phyloP scores from a whole-genome alignment of 1,140 invertebrate species.

The Prorops nasuta region DNA sequence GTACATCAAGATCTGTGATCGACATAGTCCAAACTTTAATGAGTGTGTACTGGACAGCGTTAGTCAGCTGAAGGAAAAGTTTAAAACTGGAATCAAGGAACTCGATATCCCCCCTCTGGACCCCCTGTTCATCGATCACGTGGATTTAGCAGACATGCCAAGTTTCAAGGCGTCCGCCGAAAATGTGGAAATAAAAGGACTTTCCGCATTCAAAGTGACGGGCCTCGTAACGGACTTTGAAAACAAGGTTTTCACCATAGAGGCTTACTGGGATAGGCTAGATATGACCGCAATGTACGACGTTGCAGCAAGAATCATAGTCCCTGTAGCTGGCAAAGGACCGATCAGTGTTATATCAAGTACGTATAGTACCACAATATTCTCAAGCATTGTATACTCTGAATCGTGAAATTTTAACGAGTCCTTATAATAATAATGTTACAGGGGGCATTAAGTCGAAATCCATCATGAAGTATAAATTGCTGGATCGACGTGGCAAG shows the following conservation, averaged over 20 bases:
- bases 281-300: slow-evolving; percentile 60
- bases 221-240: slow-evolving; percentile 57
- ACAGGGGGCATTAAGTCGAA: slow-evolving; percentile 28
- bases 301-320: slow-evolving; percentile 58
- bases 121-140: slow-evolving; percentile 59
- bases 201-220: slow-evolving; percentile 55
- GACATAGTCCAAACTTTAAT: slow-evolving; percentile 61
- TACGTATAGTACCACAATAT: slow-evolving; percentile 13
- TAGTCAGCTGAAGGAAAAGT: slow-evolving; percentile 51
- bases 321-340: slow-evolving; percentile 37
- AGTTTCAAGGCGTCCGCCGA: slow-evolving; percentile 52
- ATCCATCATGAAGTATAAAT: slow-evolving; percentile 18
- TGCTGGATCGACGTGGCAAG: slow-evolving; percentile 22
- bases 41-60: slow-evolving; percentile 62
- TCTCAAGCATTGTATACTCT: too few species aligned
- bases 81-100: slow-evolving; percentile 63
- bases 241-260: slow-evolving; percentile 49
- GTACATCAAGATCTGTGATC: slow-evolving; percentile 66
- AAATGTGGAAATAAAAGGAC: slow-evolving; percentile 57
- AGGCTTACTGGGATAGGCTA: slow-evolving; percentile 51
- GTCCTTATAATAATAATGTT: too few species aligned
- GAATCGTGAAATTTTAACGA: neutral
- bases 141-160: slow-evolving; percentile 43
- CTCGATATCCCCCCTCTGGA: slow-evolving; percentile 64
- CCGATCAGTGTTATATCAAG: slow-evolving; percentile 29